These are phyloP conservation scores for Gastracanthus pulcherrimus DNA, from an alignment of 2,888 invertebrate genomes.

Conservation along the genomic window DNA sequence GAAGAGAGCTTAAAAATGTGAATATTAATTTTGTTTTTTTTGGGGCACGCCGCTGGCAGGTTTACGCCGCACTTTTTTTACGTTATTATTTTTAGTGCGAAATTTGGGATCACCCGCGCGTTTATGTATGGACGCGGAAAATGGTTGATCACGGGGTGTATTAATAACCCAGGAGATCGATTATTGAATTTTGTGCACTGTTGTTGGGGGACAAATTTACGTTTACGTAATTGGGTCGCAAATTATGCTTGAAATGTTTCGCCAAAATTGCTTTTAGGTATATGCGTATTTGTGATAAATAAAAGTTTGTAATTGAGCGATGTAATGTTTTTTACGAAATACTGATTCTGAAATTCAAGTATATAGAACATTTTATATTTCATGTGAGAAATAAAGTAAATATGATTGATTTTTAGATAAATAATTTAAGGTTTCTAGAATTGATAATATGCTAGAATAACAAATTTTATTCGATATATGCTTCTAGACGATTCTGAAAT, in stretches of 20 bases:
- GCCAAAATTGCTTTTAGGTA: slow-evolving; percentile 4
- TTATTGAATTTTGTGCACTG: slow-evolving; percentile 23
- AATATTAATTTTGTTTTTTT: slow-evolving; percentile 36
- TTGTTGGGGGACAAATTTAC: slow-evolving; percentile 27
- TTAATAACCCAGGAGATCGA: slow-evolving; percentile 14
- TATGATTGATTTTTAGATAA: too few relatives aligned
- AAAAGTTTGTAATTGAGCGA: background rate
- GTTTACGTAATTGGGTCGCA: slow-evolving; percentile 16
- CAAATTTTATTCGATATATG: background rate
- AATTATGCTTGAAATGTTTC: slow-evolving; percentile 7
- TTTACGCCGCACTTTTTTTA: slow-evolving; percentile 16
- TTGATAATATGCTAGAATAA: too few relatives aligned
- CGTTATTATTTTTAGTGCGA: slow-evolving; percentile 31
- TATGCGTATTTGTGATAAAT: background rate
- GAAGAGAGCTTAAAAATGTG: slow-evolving; percentile 34
- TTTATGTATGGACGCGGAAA: slow-evolving; percentile 20
- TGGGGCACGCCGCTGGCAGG: slow-evolving; percentile 4
- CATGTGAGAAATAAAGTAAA: too few relatives aligned
- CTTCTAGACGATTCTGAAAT: background rate
- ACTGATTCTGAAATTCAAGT: too few relatives aligned
- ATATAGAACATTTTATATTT: too few relatives aligned
- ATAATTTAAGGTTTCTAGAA: too few relatives aligned
- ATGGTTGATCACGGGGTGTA: slow-evolving; percentile 18
- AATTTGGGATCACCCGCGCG: background rate
- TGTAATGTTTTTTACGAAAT: background rate